Evolutionary conservation across 2,797 vertebrate genomes (phyloP).

Genomic region (Melanotaenia parkinsoni): DNA sequence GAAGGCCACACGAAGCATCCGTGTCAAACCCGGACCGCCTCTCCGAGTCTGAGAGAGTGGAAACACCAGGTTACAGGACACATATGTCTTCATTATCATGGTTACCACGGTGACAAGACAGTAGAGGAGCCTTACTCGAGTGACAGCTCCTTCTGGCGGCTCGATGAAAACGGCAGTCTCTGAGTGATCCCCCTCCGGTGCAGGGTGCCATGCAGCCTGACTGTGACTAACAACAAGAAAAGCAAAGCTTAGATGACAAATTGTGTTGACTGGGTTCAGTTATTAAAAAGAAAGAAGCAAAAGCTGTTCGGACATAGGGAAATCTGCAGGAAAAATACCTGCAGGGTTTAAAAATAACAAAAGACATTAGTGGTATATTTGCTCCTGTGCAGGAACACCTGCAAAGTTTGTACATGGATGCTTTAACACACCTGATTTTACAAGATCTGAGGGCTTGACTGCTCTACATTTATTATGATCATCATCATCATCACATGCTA

Average conservation of each 20-base stretch:
- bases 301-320: conserved; percentile 6
- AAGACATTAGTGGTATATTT: too few species aligned
- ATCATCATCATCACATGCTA: too few species aligned
- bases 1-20: conserved; percentile 85
- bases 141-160: conserved; percentile 79
- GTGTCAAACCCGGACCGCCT: conserved; percentile 77
- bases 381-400: too few species aligned
- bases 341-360: too few species aligned
- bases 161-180: conserved; percentile 89
- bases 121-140: conserved; percentile 80
- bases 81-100: conserved; percentile 11
- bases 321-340: background rate
- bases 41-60: conserved; percentile 79
- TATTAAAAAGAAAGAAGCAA: background rate
- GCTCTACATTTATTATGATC: too few species aligned
- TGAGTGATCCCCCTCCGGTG: conserved; percentile 73
- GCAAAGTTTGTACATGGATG: background rate
- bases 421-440: background rate
- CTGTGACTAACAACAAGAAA: conserved; percentile 73
- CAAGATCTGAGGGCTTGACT: background rate
- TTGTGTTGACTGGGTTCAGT: background rate
- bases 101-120: conserved; percentile 31
- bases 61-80: conserved; percentile 17
- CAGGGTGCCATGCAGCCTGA: conserved; percentile 79
- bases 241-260: conserved; percentile 27